Base-by-base conservation (phyloP, 1,140 invertebrate genomes). In the Bradynema listronoti region DNA sequence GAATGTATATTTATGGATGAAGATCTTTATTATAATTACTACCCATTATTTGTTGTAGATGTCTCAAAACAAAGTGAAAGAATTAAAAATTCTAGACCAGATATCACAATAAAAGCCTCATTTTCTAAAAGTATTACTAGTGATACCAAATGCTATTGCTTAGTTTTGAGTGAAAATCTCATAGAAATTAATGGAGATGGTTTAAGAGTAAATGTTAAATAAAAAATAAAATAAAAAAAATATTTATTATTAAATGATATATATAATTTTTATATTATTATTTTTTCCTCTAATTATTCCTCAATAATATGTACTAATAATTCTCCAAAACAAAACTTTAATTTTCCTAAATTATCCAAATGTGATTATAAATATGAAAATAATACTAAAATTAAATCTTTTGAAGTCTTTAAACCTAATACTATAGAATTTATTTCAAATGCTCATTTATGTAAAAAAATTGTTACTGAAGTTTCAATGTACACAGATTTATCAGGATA, bases 401-500 rank as follows among this genome's bases (percentile, higher is more conserved):
- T 45, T 54, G 58, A 63, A 54, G 36, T 63, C 7, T 61, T 61
- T 16, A 61, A 61, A 61, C 59, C 59, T 3, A 61, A 61, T 34
- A 62, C 39, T 22, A 47, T 63, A 25, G 58, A 61, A 46, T 61
- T 43, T 14, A 30, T 60, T 33, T 60, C 54, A 5, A 45, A 61
- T n/a, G 59, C 56, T 11, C 33, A 56, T 25, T 6, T 61, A 1
- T 61, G 59, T 61, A 61, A 61, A 43, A 63, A 63, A 25, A 60
- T 63, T 22, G 41, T 63, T 39, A 63, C 7, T 30, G 61, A 63
- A 63, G 61, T 63, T 14, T 63, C 60, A 24, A 41, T 63, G 41
- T 63, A 63, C 27, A 63, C 61, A 4, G 60, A 62, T 64, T 54
- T 63, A 29, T 63, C 61, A 33, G 61, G 61, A 43, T 63, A 63